Evolutionary conservation across 2,113 vertebrate genomes (phyloP).

Genomic region (Corapipo altera): DNA sequence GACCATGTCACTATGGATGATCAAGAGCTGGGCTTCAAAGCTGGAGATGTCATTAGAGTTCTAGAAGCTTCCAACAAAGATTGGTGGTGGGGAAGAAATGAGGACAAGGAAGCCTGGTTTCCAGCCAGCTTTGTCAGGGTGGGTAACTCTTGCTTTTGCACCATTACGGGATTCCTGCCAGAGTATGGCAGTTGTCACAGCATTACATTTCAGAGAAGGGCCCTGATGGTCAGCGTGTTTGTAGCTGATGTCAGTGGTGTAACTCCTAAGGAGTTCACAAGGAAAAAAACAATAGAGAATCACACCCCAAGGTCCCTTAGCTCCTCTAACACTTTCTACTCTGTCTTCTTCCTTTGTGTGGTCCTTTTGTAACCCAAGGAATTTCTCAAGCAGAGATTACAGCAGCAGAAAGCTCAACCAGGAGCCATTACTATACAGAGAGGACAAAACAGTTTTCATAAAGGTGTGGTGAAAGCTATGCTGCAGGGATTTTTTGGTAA

Average conservation of each 20-base stretch:
- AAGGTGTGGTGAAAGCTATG: neutral
- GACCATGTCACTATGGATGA: conserved; percentile 99
- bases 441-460: neutral
- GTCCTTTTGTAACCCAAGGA: neutral
- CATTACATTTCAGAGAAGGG: neutral
- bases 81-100: conserved; percentile 96
- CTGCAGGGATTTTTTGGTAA: neutral
- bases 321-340: neutral
- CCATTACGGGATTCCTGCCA: neutral
- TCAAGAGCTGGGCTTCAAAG: conserved; percentile 96
- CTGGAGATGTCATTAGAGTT: conserved; percentile 93
- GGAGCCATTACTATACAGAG: neutral
- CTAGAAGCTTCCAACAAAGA: conserved; percentile 93
- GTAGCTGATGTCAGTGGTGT: neutral
- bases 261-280: neutral
- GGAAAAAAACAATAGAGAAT: neutral
- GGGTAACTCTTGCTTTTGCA: conserved; percentile 31
- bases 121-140: conserved; percentile 96
- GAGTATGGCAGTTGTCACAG: neutral
- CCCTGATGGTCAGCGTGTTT: neutral
- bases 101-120: conserved; percentile 93
- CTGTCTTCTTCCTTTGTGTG: neutral
- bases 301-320: neutral
- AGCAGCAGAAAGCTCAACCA: neutral
- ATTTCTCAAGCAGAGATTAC: neutral